phyloP scores from a whole-genome alignment of 2,888 invertebrate species.

The Aleiodes leptofemur region DNA sequence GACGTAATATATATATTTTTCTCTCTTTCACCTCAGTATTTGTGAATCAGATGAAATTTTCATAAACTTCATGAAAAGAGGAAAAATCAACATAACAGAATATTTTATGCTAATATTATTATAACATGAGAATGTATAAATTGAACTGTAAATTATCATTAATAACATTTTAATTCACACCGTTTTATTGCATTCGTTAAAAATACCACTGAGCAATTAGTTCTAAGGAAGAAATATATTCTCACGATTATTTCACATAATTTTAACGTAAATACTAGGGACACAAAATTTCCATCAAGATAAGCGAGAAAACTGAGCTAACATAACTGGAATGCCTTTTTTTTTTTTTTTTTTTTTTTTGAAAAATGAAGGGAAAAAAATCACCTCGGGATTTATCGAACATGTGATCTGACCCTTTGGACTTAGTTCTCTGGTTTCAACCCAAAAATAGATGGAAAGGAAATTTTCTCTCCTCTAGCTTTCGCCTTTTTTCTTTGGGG shows the following conservation, averaged over 20 bases:
- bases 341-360: no score
- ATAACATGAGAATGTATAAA: background rate
- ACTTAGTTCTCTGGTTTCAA: constrained; percentile 3
- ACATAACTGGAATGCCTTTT: no score
- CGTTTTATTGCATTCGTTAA: background rate
- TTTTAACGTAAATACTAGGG: no score
- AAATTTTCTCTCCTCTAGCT: no score
- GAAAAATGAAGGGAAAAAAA: constrained; percentile 22
- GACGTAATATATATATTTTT: constrained; percentile 15
- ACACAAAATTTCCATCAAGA: no score
- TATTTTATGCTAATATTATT: constrained; percentile 5
- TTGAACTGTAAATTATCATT: background rate
- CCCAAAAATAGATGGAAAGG: constrained; percentile 16
- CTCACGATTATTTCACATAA: no score
- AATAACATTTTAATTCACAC: constrained; percentile 8
- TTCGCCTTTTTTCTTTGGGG: background rate
- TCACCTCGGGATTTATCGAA: constrained; percentile 30
- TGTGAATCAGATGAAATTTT: constrained; percentile 28
- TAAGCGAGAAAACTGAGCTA: no score
- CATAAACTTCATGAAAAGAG: constrained; percentile 3
- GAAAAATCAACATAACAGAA: constrained; percentile 1
- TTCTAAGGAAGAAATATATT: no score
- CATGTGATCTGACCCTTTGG: constrained; percentile 23
- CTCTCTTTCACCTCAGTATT: constrained; percentile 10
- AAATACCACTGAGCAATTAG: background rate